Conservation (phyloP, 2,113 vertebrate species). For the Cettia cetti region DNA sequence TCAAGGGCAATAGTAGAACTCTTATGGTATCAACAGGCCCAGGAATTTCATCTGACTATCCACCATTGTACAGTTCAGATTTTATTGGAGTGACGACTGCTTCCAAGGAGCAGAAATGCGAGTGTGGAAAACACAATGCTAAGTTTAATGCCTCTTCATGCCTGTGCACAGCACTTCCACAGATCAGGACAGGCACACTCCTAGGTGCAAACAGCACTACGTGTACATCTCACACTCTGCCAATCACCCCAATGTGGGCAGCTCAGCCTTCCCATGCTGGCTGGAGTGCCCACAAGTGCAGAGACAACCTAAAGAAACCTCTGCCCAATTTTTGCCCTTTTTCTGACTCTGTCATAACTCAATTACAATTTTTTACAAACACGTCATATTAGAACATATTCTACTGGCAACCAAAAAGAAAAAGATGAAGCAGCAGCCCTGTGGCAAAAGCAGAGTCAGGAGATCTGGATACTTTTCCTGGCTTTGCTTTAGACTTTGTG, state of each 20-base stretch:
- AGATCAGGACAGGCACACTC: not conserved
- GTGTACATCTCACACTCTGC: not conserved
- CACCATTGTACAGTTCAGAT: not conserved
- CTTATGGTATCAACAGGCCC: not conserved
- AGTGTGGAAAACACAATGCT: not conserved
- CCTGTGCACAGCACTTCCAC: not conserved
- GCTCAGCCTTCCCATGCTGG: not conserved
- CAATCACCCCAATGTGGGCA: accelerated
- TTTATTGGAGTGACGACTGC: not conserved
- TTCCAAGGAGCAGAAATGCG: not conserved
- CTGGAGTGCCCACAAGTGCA: not conserved
- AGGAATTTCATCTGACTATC: not conserved
- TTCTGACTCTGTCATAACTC: not conserved
- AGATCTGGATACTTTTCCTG: not conserved
- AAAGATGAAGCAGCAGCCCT: not conserved
- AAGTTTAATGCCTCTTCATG: not conserved
- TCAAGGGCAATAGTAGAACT: not conserved
- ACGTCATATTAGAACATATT: not conserved
- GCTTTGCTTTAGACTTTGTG: not conserved
- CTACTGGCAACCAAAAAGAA: not conserved
- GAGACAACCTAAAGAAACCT: not conserved
- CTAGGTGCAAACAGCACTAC: not conserved
- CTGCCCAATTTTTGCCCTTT: not conserved
- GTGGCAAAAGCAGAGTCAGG: not conserved
- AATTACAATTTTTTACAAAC: not conserved